A percentile compares a stretch with the other conserved stretches of the same genome.
Conservation (phyloP, 1,140 invertebrate species). For the Phymorhynchus buccinoides region DNA sequence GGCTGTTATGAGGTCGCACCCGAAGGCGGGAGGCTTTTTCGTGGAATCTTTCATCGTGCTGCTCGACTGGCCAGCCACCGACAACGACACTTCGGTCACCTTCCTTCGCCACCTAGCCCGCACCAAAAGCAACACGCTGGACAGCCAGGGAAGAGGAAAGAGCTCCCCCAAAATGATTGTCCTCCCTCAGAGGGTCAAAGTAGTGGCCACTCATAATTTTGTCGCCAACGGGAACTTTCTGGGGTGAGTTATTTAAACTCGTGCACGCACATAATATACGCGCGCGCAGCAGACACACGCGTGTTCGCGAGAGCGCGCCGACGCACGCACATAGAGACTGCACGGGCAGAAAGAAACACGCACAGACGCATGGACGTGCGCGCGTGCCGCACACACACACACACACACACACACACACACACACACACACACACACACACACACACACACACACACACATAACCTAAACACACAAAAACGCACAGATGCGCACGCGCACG, state of each 20-base stretch:
- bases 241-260: neutral
- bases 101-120: neutral
- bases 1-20: neutral
- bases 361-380: neutral
- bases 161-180: neutral
- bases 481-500: no score
- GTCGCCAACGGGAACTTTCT: neutral
- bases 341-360: no score
- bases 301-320: neutral
- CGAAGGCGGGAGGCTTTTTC: slow-evolving; percentile 28
- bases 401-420: no score
- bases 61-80: slow-evolving; percentile 31
- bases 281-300: neutral
- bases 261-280: neutral
- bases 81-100: neutral
- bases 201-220: neutral
- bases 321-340: neutral
- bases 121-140: neutral
- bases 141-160: neutral
- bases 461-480: no score
- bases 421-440: no score
- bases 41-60: slow-evolving; percentile 32
- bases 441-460: no score
- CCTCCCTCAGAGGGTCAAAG: neutral
- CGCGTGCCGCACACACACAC: neutral